Base-by-base conservation (phyloP, 2,113 vertebrate species). In the Apus apus region DNA sequence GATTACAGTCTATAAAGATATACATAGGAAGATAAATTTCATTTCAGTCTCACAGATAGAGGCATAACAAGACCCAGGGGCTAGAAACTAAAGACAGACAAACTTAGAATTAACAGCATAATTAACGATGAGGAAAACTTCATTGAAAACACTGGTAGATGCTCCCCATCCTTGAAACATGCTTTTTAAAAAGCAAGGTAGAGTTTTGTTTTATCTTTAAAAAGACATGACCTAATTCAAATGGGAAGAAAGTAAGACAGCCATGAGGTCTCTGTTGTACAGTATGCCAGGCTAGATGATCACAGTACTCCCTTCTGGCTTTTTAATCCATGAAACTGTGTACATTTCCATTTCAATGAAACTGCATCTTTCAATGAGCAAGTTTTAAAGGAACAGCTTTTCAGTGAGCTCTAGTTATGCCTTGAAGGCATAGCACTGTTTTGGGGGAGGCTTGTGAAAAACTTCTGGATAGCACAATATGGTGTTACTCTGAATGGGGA, bases 291-390 rank as follows among this genome's bases (percentile, higher is more conserved):
- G 87, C 91, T 96, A 87, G 93, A 97, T 94, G 91, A 96, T 96
- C 93, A 97, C 90, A 96, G 91, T 93, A 76, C 85, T 95, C 93
- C 94, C 94, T 97, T 96, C 96, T 94, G 96, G 85, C 82, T 94
- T 96, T 95, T 93, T 96, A 96, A 96, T 96, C 94, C 94, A 96
- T 53, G 75, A 94, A 97, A 85, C 89, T 95, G 81, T 94, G 94
- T 95, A 96, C 85, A 96, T 96, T 97, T 96, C 94, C 94, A 95
- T 96, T 96, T 97, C 94, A 96, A 95, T 94, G 92, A 96, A 96
- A 93, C 83, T 81, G 93, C 90, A 93, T 94, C 93, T 92, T 96
- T 96, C 93, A 92, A 93, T 92, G 83, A 96, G 91, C 93, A 85
- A 91, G 96, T 97, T 97, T 96, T 91, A 88, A 96, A 93, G 88